Base-by-base conservation (phyloP, 1,140 invertebrate species). In the Sminthurides bifidus region DNA sequence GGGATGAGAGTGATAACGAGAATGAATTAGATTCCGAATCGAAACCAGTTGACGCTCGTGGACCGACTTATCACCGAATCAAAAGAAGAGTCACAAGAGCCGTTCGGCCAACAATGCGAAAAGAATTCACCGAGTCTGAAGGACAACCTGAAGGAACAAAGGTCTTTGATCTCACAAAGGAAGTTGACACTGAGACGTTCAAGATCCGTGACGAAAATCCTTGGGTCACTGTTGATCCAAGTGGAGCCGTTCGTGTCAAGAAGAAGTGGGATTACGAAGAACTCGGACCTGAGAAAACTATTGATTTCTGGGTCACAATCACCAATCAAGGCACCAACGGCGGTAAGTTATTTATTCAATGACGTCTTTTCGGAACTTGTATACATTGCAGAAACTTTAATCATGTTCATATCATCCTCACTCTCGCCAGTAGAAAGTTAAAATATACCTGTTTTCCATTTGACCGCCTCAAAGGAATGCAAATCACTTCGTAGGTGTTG, bases 231-330 rank as follows among this genome's bases (percentile, higher is more conserved):
- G 89, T 94, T 33, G 87, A 88, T 69, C 78, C 83, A 6, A 91
- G 87, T 72, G 90, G 90, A 54, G 86, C 87, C 27, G 89, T 94
- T 56, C 80, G 83, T 65, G 88, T 94, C 33, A 92, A 91, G 73
- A 88, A 91, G 78, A 91, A 91, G 77, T 94, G 90, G 90, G 89
- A 94, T 76, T 94, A 90, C 71, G 91, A 94, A 68, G 88, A 92
- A 66, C 71, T 94, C 2, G 89, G 88, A n/a, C 87, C 87, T 0
- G 90, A 93, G 71, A 94, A 94, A 71, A 92, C 87, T 2, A 92
- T 93, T 65, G 90, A 93, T 69, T 93, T 94, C 72, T 93, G 89
- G 89, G 89, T 94, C 15, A 92, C 86, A 26, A 92, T 92, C 64
- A 88, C 85, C 12, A 92, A 92, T 71, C 78, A 82, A 66, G 84